Evolutionary conservation across 53 echinoderm and acorn worm genomes (phyloP).

Genomic region (Arbacia lixula): DNA sequence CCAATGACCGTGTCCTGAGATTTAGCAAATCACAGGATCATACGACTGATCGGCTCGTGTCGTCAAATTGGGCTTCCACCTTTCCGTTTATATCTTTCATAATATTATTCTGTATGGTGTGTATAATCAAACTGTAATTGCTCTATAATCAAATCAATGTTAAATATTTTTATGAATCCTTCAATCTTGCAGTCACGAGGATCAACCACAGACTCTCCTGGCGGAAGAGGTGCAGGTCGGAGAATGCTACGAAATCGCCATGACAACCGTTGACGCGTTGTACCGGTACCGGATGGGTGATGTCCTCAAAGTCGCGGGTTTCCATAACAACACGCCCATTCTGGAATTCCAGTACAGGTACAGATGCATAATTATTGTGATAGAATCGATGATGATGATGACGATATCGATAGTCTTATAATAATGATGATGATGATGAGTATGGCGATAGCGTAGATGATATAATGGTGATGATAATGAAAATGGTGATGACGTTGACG

Average conservation of each 20-base stretch:
- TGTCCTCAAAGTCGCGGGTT: slow-evolving; percentile 20
- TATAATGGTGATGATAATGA: not conserved
- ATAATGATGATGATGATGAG: no score
- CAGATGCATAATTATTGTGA: no score
- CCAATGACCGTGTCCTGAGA: no score
- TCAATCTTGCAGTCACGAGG: slow-evolving; percentile 25
- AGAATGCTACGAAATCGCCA: slow-evolving; percentile 37
- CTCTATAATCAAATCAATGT: no score
- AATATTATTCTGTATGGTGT: no score
- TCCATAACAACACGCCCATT: slow-evolving; percentile 39
- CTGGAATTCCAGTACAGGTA: slow-evolving; percentile 51
- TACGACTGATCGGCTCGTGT: no score
- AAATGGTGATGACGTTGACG: not conserved
- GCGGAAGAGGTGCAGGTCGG: slow-evolving; percentile 43
- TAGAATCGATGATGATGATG: no score
- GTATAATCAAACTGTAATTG: no score
- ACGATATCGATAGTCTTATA: not conserved
- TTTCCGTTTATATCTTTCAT: no score
- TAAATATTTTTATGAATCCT: no score
- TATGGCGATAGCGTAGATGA: not conserved
- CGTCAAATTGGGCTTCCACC: no score
- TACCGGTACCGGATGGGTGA: slow-evolving; percentile 50
- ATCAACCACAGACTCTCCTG: slow-evolving; percentile 37
- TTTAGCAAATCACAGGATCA: no score
- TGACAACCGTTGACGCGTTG: slow-evolving; percentile 35